A percentile compares a stretch with the other conserved stretches of the same genome.
Evolutionary conservation across 2,113 vertebrate species (phyloP).

Genomic region (Coryphaenoides rupestris): DNA sequence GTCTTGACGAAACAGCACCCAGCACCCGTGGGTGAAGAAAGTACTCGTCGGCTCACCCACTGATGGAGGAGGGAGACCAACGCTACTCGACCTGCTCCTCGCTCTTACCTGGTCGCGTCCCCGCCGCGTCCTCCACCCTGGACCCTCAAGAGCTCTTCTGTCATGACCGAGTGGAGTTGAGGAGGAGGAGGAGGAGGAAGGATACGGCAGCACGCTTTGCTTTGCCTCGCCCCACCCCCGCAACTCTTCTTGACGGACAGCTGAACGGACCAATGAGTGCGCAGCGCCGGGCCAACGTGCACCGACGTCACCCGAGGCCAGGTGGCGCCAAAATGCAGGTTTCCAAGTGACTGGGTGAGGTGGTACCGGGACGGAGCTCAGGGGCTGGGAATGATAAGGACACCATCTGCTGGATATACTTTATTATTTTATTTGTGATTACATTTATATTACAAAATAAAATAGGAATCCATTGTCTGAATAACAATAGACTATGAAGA

Average conservation of each 20-base stretch:
- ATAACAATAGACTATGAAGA: too few species aligned
- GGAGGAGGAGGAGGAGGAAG: slow-evolving; percentile 29
- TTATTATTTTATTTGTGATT: too few species aligned
- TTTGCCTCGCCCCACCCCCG: background rate
- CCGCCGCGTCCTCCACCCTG: slow-evolving; percentile 6
- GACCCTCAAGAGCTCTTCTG: slow-evolving; percentile 43
- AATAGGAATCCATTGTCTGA: too few species aligned
- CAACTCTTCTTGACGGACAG: slow-evolving; percentile 32
- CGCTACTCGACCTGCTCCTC: background rate
- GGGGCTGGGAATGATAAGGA: too few species aligned
- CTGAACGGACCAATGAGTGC: slow-evolving; percentile 31
- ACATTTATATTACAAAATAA: too few species aligned
- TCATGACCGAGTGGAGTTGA: slow-evolving; percentile 55
- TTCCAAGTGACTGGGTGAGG: too few species aligned
- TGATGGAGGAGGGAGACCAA: too few species aligned
- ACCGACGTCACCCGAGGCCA: background rate
- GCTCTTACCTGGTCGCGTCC: slow-evolving; percentile 51
- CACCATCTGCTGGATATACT: too few species aligned
- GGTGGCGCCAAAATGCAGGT: slow-evolving; percentile 43
- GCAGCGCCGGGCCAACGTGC: background rate
- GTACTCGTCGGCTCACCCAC: too few species aligned
- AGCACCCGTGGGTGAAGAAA: too few species aligned
- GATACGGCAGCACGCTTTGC: background rate
- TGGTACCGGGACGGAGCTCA: too few species aligned
- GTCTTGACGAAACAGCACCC: too few species aligned